Evolutionary conservation across 2,888 invertebrate genomes (phyloP), one percentile per base, ranked within the genome.

Genomic region (Conistra vaccinii): DNA sequence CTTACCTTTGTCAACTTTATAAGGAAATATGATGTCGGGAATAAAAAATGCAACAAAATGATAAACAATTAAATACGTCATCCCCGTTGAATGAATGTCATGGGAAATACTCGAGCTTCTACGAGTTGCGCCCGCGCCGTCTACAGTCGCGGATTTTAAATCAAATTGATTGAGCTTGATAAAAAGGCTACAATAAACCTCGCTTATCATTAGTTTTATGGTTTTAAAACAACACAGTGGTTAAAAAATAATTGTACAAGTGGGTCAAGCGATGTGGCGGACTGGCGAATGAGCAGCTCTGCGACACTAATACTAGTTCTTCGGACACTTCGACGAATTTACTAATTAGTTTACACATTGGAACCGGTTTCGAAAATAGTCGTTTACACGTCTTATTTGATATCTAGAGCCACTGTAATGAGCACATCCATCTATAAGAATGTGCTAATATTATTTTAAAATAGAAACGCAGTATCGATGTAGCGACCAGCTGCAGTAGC

Each of bases 151-250:
- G 76, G 74, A 78, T 85, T 85, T 78, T 58, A 85, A 85, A 84
- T 82, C 82, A 78, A 81, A 85, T 77, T 81, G 82, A 84, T 84
- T 85, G 84, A 80, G 77, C 80, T 76, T 80, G 71, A 80, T 85
- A 83, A 80, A 86, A 81, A 69, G 61, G 51, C 63, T 69, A 80
- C 76, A 70, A 78, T 84, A 86, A 84, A 86, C 79, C 72, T 69
- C 71, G 77, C 73, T 80, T 74, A 82, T 77, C 69, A 83, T 81
- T 84, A 75, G 60, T 76, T 85, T 81, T 78, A 82, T 84, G 74
- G 80, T 73, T 72, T 71, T 67, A 69, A 75, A 80, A 82, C 81
- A 70, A 78, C 72, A 75, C 70, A 73, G 58, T 78, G 71, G 60
- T 80, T 75, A 76, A 82, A 81, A 85, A 76, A 84, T 78, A 76